Evolutionary conservation across 2,888 invertebrate genomes (phyloP).

Genomic region (Adela reaumurella): DNA sequence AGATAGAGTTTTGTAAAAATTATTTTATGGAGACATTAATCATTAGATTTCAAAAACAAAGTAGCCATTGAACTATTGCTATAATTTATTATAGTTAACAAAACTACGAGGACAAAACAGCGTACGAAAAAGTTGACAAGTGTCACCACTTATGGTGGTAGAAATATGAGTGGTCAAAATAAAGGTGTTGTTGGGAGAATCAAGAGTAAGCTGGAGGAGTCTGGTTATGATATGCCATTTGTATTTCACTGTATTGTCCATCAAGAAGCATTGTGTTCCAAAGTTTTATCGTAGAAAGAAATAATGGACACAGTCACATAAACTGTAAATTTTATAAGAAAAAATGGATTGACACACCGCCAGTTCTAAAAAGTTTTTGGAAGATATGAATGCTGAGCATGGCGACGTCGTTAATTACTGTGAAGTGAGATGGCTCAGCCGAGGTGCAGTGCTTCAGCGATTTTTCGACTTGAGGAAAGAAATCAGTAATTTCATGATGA

Average conservation of each 20-base stretch:
- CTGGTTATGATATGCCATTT: constrained; percentile 1
- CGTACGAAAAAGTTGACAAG: too few species aligned
- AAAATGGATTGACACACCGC: constrained; percentile 12
- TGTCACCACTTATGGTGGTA: constrained; percentile 2
- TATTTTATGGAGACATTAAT: too few species aligned
- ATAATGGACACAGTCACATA: constrained; percentile 12
- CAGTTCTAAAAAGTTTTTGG: constrained; percentile 13
- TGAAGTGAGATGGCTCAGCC: too few species aligned
- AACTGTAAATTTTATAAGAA: constrained; percentile 13
- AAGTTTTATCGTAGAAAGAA: constrained; percentile 13
- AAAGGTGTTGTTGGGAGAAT: constrained; percentile 3
- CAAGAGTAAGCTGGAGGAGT: neutral
- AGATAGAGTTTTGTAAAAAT: too few species aligned
- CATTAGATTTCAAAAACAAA: too few species aligned
- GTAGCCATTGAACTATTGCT: too few species aligned
- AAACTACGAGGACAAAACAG: too few species aligned
- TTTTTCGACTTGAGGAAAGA: too few species aligned
- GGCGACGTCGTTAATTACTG: too few species aligned
- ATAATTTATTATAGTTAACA: too few species aligned
- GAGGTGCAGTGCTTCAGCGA: too few species aligned
- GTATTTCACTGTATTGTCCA: constrained; percentile 5
- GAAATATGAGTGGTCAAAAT: constrained; percentile 2
- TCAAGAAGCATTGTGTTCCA: constrained; percentile 6
- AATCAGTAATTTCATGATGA: too few species aligned
- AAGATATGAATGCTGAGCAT: constrained; percentile 11